A percentile compares a stretch with the other conserved stretches of the same genome.
phyloP scores from a whole-genome alignment of 2,113 vertebrate genomes.

The Xenopus tropicalis region DNA sequence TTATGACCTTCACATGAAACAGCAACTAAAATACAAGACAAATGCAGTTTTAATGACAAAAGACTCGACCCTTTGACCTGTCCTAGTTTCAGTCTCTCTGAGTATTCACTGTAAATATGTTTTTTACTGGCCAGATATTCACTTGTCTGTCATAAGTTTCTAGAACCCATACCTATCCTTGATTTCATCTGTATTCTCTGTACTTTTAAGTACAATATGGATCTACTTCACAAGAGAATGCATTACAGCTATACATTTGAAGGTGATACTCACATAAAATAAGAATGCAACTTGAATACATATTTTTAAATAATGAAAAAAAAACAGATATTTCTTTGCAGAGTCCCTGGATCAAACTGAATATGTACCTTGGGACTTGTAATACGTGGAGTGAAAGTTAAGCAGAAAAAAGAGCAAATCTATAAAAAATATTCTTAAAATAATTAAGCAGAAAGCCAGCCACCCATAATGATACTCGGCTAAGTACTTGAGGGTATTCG shows the following conservation, averaged over 20 bases:
- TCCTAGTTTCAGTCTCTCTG: background rate
- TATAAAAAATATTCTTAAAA: too few species aligned
- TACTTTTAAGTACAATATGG: too few species aligned
- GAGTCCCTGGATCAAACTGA: too few species aligned
- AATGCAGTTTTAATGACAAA: background rate
- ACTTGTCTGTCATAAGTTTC: constrained; percentile 56
- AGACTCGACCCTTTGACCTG: background rate
- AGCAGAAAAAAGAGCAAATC: constrained; percentile 71
- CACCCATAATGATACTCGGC: constrained; percentile 75
- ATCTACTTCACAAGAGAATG: background rate
- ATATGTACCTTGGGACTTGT: constrained; percentile 11
- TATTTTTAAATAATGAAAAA: too few species aligned
- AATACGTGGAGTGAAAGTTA: constrained; percentile 59
- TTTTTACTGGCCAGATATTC: constrained; percentile 7
- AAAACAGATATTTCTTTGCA: too few species aligned
- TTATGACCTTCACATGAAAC: constrained; percentile 35
- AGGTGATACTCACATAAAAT: background rate
- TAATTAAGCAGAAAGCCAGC: constrained; percentile 73
- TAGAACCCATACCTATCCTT: too few species aligned
- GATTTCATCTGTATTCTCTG: too few species aligned
- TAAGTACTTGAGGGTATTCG: constrained; percentile 76
- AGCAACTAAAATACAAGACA: background rate
- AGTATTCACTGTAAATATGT: background rate
- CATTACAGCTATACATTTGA: background rate
- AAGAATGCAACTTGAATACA: background rate